Base-by-base conservation (phyloP, 2,797 vertebrate species). In the Rousettus madagascariensis region DNA sequence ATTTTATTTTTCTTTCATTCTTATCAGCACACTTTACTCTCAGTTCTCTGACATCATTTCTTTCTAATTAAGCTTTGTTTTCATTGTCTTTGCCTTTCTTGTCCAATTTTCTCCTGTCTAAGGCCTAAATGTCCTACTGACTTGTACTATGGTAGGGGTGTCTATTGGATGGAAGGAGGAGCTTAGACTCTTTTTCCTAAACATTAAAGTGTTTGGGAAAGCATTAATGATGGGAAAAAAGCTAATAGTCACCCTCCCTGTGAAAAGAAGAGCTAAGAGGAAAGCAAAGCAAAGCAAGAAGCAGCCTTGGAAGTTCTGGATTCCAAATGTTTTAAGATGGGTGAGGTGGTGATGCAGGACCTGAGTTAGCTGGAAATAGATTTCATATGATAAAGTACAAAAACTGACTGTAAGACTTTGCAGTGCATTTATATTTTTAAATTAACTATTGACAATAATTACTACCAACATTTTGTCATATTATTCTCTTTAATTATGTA, bases 261-360 rank as follows among this genome's bases (percentile, higher is more conserved):
- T 49, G 49, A 53, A 79, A 79, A 61, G 22, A 17, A 7, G 6
- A 82, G 8, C 17, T 63, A 75, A 86, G 13, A 83, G 7, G 7
- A 59, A 74, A 80, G 16, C 61, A 68, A 85, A 30, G 0, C 26
- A 51, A 71, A 28, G 1, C 59, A 94, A 63, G 33, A 87, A 43
- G 24, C 1, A 43, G 24, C 1, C 43, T 74, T 61, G 13, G 9
- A 94, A 33, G 66, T 6, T 38, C n/a, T 77, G 15, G 24, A 26
- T 12, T 77, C 9, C 77, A 71, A 91, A 6, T 78, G 41, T 68
- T 82, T 87, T 72, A n/a, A 53, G 3, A 90, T 55, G 1, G 1
- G 0, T 57, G n/a, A 55, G 5, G 46, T 38, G 74, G 3, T 7
- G 12, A 2, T 7, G 12, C 3, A 46, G 15, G 36, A 0, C 13